Evolutionary conservation across 2,113 vertebrate species (phyloP).

Genomic region (Mobula birostris): DNA sequence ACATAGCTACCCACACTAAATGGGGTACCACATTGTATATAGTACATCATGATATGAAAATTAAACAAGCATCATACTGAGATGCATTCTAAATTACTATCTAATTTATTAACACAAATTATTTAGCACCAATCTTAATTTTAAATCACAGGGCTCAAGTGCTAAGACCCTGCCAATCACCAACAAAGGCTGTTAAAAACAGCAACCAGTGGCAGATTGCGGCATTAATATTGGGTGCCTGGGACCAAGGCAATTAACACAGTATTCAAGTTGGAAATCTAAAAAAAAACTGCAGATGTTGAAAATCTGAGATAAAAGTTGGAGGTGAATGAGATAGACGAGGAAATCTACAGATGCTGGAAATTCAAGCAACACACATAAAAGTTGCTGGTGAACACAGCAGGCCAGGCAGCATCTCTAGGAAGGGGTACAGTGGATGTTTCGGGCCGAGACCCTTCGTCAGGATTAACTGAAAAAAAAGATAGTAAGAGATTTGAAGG

Average conservation of each 20-base stretch:
- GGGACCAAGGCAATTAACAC: not conserved
- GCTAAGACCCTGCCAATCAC: not conserved
- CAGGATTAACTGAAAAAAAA: too few species aligned
- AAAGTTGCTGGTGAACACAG: too few species aligned
- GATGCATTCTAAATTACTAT: slow-evolving; percentile 36
- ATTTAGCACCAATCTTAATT: slow-evolving; percentile 40
- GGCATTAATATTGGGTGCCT: not conserved
- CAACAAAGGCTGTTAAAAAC: not conserved
- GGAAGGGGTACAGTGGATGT: too few species aligned
- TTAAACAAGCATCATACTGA: slow-evolving; percentile 39
- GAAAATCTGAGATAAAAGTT: too few species aligned
- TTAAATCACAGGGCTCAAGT: not conserved
- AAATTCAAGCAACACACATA: too few species aligned
- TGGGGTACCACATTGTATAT: not conserved
- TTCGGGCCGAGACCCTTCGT: too few species aligned
- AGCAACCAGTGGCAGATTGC: not conserved
- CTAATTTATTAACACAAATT: slow-evolving; percentile 39
- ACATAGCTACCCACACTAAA: not conserved
- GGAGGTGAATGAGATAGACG: too few species aligned
- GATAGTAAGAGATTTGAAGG: too few species aligned
- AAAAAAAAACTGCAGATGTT: too few species aligned
- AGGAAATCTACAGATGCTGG: too few species aligned
- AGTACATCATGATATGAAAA: slow-evolving; percentile 41
- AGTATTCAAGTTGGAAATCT: not conserved
- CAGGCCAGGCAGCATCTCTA: too few species aligned